Evolutionary conservation across 2,113 vertebrate genomes (phyloP).

Genomic region (Myodes glareolus): DNA sequence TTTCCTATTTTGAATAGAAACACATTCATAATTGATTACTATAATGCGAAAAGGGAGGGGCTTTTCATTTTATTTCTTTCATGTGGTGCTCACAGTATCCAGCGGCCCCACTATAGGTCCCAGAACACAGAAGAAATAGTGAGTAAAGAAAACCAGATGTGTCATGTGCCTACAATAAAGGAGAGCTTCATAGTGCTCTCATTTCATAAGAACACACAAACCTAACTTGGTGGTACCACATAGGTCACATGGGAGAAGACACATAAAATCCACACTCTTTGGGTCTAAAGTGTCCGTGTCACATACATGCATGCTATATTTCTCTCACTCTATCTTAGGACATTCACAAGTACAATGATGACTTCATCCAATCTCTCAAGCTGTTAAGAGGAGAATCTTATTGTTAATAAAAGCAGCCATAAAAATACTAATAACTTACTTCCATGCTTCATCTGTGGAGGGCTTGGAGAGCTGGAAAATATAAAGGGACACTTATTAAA

Average conservation of each 20-base stretch:
- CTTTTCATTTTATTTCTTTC: slow-evolving; percentile 30
- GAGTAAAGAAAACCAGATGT: slow-evolving; percentile 30
- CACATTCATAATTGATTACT: slow-evolving; percentile 6
- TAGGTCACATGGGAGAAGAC: background rate
- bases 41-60: background rate
- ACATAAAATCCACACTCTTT: background rate
- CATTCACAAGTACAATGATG: slow-evolving; percentile 28
- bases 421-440: slow-evolving; percentile 66
- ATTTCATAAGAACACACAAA: background rate
- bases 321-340: background rate
- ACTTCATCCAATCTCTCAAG: slow-evolving; percentile 21
- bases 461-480: slow-evolving; percentile 64
- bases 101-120: background rate
- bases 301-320: background rate
- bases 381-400: background rate
- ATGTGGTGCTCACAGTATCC: background rate
- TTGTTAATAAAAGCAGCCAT: background rate
- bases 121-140: background rate
- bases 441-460: slow-evolving; percentile 64
- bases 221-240: background rate
- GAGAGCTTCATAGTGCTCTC: background rate
- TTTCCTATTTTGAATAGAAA: slow-evolving; percentile 46
- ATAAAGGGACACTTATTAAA: slow-evolving; percentile 12
- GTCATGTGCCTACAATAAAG: background rate
- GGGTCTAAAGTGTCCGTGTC: background rate